Conservation (phyloP, 2,113 vertebrate species). For the Sclerurus mexicanus region DNA sequence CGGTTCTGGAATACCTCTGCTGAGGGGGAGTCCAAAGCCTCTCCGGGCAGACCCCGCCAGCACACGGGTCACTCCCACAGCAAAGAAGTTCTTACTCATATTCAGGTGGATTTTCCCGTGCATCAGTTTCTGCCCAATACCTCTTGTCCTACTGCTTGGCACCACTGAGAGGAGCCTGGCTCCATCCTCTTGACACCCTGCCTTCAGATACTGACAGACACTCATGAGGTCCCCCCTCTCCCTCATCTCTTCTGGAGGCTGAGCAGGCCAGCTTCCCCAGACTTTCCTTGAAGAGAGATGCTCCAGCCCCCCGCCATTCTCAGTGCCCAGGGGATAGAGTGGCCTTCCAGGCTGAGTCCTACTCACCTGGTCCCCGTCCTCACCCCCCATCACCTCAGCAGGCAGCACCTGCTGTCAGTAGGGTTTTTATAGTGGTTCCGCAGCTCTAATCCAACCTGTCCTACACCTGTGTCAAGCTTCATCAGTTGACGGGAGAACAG, state of each 20-base stretch:
- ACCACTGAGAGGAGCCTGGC: background rate
- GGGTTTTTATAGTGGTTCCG: background rate
- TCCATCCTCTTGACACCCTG: background rate
- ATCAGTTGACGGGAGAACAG: accelerated
- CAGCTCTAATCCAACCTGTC: background rate
- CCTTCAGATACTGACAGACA: background rate
- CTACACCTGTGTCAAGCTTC: background rate
- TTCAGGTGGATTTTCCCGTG: background rate
- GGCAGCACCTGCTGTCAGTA: background rate
- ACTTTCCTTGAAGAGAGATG: background rate
- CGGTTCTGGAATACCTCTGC: background rate
- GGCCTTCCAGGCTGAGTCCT: background rate
- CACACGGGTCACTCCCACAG: too few relatives aligned
- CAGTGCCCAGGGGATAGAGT: accelerated
- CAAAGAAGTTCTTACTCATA: background rate
- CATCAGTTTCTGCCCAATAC: background rate
- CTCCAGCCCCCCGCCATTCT: background rate
- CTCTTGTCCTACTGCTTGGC: background rate
- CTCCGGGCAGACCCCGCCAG: background rate
- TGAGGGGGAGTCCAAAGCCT: background rate
- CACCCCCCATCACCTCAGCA: accelerated
- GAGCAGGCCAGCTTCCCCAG: background rate
- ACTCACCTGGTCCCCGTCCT: background rate
- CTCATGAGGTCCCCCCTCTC: background rate
- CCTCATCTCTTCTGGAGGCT: too few relatives aligned